Percentiles rank a stretch among this genome's conserved stretches.
Evolutionary conservation across 2,888 invertebrate species (phyloP).

Genomic region (Orthonychiurus folsomi): DNA sequence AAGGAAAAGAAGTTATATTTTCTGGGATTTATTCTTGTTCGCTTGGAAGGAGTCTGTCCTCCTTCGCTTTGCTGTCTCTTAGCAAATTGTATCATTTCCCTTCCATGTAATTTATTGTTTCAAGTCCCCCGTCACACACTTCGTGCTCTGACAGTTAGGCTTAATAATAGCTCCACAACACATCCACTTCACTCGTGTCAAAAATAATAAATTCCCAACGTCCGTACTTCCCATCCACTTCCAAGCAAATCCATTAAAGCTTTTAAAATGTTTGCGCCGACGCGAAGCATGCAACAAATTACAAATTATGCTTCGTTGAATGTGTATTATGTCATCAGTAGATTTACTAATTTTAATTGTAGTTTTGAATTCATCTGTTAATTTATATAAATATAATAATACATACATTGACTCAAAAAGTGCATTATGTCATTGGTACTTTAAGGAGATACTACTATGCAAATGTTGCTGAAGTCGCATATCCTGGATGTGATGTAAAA

Average conservation of each 20-base stretch:
- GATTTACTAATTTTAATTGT: no score
- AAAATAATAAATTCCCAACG: neutral
- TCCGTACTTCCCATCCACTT: neutral
- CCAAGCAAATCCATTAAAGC: neutral
- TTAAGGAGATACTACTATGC: no score
- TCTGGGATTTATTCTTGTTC: no score
- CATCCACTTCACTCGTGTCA: no score
- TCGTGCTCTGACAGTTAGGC: neutral
- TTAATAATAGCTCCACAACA: no score
- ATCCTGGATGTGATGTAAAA: no score
- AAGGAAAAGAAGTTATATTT: neutral
- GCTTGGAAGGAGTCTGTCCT: no score
- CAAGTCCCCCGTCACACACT: neutral
- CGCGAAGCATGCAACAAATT: neutral
- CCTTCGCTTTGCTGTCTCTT: neutral
- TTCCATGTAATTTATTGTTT: neutral
- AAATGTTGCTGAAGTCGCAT: no score
- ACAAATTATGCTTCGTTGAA: neutral
- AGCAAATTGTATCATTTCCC: neutral
- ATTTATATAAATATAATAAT: no score
- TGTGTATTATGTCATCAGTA: neutral
- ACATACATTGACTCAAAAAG: no score
- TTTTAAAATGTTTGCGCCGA: neutral
- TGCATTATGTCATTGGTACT: no score
- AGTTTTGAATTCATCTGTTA: no score